Conservation (phyloP, 2,888 invertebrate species). For the Tridacna gigas region DNA sequence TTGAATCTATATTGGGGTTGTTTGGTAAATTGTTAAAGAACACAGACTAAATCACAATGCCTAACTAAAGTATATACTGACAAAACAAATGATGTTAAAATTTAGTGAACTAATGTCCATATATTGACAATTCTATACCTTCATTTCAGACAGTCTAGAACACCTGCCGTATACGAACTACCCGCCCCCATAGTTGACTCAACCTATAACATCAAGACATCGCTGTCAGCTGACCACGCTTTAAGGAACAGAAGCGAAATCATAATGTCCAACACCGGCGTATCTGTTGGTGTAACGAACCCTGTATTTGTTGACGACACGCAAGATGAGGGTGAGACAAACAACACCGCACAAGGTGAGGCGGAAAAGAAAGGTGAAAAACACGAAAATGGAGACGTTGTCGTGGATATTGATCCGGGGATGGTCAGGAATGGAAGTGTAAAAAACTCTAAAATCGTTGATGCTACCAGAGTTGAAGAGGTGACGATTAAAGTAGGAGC, state of each 20-base stretch:
- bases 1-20: too few relatives aligned
- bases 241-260: neutral
- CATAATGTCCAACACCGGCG: neutral
- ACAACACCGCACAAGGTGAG: neutral
- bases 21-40: too few relatives aligned
- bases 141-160: neutral
- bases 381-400: slow-evolving; percentile 1
- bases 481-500: slow-evolving; percentile 18
- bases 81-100: too few relatives aligned
- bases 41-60: neutral
- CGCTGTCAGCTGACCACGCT: neutral
- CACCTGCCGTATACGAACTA: slow-evolving; percentile 4
- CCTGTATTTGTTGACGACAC: slow-evolving; percentile 4
- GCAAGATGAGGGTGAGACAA: neutral
- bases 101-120: too few relatives aligned
- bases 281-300: slow-evolving; percentile 7
- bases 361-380: neutral
- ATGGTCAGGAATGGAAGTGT: neutral
- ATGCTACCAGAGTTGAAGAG: neutral
- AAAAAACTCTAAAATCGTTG: neutral
- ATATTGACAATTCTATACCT: too few relatives aligned
- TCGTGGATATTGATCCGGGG: slow-evolving; percentile 3
- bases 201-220: neutral
- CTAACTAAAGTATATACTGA: neutral
- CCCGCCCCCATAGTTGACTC: neutral